A percentile compares a stretch with the other conserved stretches of the same genome.
These are phyloP conservation scores for Pristis pectinata DNA, from an alignment of 2,797 vertebrate genomes.

Conservation along the genomic window DNA sequence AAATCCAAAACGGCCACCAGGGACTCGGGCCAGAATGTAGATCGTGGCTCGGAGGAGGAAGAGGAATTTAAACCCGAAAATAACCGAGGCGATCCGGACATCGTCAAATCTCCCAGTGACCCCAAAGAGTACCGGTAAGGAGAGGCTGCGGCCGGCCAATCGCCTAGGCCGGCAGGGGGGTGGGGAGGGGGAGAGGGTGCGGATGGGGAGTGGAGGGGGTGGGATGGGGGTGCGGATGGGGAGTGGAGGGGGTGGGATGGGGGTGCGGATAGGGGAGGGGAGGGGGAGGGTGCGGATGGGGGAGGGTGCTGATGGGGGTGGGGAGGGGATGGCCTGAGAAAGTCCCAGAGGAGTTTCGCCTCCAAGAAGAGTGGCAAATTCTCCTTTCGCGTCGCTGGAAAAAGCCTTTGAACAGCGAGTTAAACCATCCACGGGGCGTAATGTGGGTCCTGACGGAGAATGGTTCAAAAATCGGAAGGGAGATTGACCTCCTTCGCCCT, in stretches of 20 bases:
- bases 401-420: not conserved
- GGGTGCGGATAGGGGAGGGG: too few relatives aligned
- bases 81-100: constrained; percentile 65
- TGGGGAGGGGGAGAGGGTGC: too few relatives aligned
- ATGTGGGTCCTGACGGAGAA: not conserved
- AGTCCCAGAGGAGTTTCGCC: not conserved
- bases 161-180: not conserved
- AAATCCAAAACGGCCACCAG: constrained; percentile 56
- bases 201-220: too few relatives aligned
- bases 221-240: too few relatives aligned
- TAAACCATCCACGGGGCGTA: not conserved
- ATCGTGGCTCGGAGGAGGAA: constrained; percentile 35
- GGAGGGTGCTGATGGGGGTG: too few relatives aligned
- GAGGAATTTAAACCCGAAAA: constrained; percentile 32
- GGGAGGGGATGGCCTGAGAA: not conserved
- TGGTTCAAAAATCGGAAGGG: not conserved
- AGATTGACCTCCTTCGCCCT: not conserved
- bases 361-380: not conserved
- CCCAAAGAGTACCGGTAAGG: constrained; percentile 87
- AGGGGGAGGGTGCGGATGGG: too few relatives aligned
- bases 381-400: not conserved
- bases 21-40: constrained; percentile 36
- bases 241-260: not conserved
- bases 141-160: not conserved
- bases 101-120: constrained; percentile 85